Percentiles rank a stretch among this genome's conserved stretches.
These are phyloP conservation scores for Anabas testudineus DNA, from an alignment of 2,797 vertebrate genomes.

Conservation along the genomic window DNA sequence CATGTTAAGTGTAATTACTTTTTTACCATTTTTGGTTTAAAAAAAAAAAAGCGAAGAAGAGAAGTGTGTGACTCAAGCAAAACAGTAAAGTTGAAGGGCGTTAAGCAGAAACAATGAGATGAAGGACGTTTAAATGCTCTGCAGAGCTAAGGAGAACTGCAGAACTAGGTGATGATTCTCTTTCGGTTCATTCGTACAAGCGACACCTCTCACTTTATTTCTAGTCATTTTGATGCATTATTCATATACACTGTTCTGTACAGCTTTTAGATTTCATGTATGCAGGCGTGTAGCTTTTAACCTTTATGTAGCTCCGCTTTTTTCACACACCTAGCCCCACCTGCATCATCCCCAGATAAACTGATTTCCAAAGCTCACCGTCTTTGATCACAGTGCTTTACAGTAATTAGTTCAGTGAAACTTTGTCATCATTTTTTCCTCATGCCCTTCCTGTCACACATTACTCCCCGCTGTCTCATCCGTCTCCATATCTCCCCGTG, in stretches of 20 bases:
- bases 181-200: too few species aligned
- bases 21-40: not conserved
- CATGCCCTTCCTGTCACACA: conserved; percentile 11
- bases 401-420: conserved; percentile 54
- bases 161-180: too few species aligned
- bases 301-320: not conserved
- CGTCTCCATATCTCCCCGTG: conserved; percentile 39
- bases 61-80: not conserved
- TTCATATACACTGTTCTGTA: not conserved
- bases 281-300: not conserved
- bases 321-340: conserved; percentile 17
- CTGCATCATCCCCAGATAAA: conserved; percentile 15
- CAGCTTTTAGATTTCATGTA: not conserved
- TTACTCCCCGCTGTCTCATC: conserved; percentile 54
- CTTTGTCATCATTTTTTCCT: conserved; percentile 36
- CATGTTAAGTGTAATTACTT: not conserved
- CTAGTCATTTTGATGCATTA: not conserved
- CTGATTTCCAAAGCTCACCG: conserved; percentile 42
- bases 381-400: conserved; percentile 51
- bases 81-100: not conserved
- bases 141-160: not conserved
- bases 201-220: not conserved
- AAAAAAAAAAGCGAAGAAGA: not conserved
- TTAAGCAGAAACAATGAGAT: not conserved
- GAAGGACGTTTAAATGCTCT: not conserved